phyloP scores from a whole-genome alignment of 2,797 vertebrate species.

The Liparis tanakae region DNA sequence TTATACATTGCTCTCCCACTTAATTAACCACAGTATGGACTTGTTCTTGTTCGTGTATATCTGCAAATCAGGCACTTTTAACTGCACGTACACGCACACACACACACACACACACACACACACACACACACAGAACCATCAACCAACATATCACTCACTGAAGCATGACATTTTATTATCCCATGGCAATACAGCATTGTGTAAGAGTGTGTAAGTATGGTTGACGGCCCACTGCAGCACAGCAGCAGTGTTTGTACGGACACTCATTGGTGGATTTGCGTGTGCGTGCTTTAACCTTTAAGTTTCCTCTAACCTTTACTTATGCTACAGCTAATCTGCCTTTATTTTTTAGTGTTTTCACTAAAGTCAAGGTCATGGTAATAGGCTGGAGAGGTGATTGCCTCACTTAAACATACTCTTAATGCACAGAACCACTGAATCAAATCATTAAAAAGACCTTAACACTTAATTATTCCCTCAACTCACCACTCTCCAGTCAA shows the following conservation, averaged over 20 bases:
- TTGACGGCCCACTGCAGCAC: constrained; percentile 61
- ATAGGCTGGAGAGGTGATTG: constrained; percentile 86
- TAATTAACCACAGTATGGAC: constrained; percentile 81
- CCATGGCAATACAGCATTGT: constrained; percentile 71
- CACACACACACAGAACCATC: constrained; percentile 60
- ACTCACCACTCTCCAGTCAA: constrained; percentile 72
- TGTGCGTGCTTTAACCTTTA: constrained; percentile 79
- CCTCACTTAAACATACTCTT: constrained; percentile 79
- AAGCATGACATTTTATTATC: constrained; percentile 78
- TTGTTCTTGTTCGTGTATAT: constrained; percentile 74
- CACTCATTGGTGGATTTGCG: constrained; percentile 48
- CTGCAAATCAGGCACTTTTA: constrained; percentile 80
- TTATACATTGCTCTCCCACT: constrained; percentile 79
- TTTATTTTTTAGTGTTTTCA: constrained; percentile 68
- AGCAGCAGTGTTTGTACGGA: constrained; percentile 48
- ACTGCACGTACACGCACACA: constrained; percentile 34
- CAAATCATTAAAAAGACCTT: constrained; percentile 88
- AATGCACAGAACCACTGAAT: constrained; percentile 86
- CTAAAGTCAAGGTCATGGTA: constrained; percentile 86
- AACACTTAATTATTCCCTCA: constrained; percentile 87
- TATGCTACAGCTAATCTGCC: constrained; percentile 70
- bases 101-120: constrained; percentile 30
- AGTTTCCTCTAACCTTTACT: constrained; percentile 81
- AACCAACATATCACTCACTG: constrained; percentile 76
- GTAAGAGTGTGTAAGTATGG: constrained; percentile 64